These are phyloP conservation scores for Neogale vison DNA, from an alignment of 2,113 vertebrate species.

Conservation along the genomic window DNA sequence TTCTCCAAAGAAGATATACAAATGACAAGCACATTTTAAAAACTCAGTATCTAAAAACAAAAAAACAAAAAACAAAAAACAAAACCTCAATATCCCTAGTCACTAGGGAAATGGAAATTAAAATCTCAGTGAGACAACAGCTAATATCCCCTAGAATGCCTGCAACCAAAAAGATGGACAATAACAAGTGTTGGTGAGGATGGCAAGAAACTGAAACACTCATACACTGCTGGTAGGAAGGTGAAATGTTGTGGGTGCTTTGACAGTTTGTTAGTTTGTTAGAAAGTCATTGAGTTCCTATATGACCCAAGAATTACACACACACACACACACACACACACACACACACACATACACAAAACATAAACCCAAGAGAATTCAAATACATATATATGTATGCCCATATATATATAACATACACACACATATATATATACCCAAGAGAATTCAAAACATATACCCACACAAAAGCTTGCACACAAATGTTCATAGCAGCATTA, in stretches of 20 bases:
- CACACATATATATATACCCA: background rate
- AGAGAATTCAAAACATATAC: background rate
- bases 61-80: background rate
- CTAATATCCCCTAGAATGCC: background rate
- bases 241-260: background rate
- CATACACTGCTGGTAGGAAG: background rate
- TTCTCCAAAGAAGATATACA: background rate
- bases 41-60: background rate
- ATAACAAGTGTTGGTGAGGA: background rate
- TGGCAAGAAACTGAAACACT: background rate
- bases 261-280: background rate
- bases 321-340: too few relatives aligned
- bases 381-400: too few relatives aligned
- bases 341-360: too few relatives aligned
- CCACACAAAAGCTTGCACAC: background rate
- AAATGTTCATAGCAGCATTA: background rate
- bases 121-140: background rate
- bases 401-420: too few relatives aligned
- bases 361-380: too few relatives aligned
- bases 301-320: conserved; percentile 2
- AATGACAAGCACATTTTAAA: background rate
- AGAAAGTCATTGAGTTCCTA: background rate
- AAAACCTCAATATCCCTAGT: background rate
- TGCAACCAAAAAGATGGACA: background rate
- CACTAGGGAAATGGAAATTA: background rate